Evolutionary conservation across 2,888 invertebrate genomes (phyloP), one percentile per base, ranked within the genome.

Genomic region (Orchestes rusci): DNA sequence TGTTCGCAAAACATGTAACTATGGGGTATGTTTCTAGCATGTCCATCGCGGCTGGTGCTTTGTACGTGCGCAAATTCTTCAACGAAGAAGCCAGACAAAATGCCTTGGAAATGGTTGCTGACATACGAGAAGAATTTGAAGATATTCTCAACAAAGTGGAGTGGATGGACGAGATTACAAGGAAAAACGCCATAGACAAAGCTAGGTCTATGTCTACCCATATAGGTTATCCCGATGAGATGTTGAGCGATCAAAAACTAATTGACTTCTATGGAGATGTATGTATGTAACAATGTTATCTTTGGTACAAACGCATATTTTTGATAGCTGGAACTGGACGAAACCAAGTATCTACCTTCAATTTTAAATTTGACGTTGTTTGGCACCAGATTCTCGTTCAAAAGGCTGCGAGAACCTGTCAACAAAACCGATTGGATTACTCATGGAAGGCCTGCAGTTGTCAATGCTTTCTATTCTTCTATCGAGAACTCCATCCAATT

Each of bases 141-240:
- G 79, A 84, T 56, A 89, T 93, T 19, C 66, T 93, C 42, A 72
- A 76, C 13, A 74, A 80, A 45, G 82, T 93, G 10, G 84, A 85
- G 33, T 96, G 95, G 95, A 95, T 96, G 95, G 94, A 95, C 62
- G 78, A 80, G 0, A 70, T 73, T 52, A 95, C 95, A 0, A 80
- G 82, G 35, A 67, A 72, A 52, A 79, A 80, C 43, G 91, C 90
- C 1, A 66, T 88, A 48, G 79, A 82, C 47, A 92, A 92, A 64
- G 83, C 89, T 0, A 77, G 79, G 44, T 75, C 82, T 0, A 93
- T 95, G 85, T 75, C 82, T 2, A 81, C 88, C 1, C 89, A 93
- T 65, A 93, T 95, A 60, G 94, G 91, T 0, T 94, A 94, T 67
- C 94, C 94, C 1, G 84, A 84, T 57, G 93, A 92, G 66, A 77